Base-by-base conservation (phyloP, 2,113 vertebrate genomes). In the Spilogale gracilis region DNA sequence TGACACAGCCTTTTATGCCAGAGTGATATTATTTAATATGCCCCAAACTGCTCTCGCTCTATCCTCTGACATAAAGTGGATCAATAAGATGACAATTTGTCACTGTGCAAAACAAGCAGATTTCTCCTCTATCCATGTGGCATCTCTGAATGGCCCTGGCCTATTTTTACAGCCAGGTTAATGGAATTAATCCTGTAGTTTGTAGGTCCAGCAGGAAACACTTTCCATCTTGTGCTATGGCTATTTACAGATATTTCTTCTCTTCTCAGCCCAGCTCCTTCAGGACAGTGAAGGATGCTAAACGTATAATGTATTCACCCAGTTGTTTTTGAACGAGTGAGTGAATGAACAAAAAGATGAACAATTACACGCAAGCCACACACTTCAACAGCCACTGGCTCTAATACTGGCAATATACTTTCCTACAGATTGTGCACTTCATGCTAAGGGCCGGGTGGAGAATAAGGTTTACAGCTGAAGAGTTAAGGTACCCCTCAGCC, bases 21-120 rank as follows among this genome's bases (percentile, higher is more conserved):
- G 86, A 95, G 32, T 85, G 71, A 25, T 38, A 83, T 80, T 85
- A 93, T 85, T 93, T 71, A 85, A 65, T 74, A 76, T 48, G 76
- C 65, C 11, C 25, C 73, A 56, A 67, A 74, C 32, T 73, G 92
- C 23, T 86, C 30, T 84, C 93, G 71, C 17, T 85, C 43, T 10
- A 79, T 86, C 81, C 56, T 95, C 67, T 81, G 63, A 80, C 58
- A 81, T 32, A 85, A 78, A 83, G 32, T 12, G 32, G 9, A 38
- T 48, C 45, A 48, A 20, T 58, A 96, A 74, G 79, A 73, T 74
- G 48, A 63, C 20, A 81, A 18, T 60, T 58, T 67, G 63, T 73
- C 86, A 81, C 73, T 50, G 48, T 74, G 54, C 85, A 38, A 95
- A 93, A 50, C 84, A 87, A 52, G 50, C 43, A 5, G 30, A 58